Conservation (phyloP, 1,140 invertebrate genomes). For the Planococcus citri region DNA sequence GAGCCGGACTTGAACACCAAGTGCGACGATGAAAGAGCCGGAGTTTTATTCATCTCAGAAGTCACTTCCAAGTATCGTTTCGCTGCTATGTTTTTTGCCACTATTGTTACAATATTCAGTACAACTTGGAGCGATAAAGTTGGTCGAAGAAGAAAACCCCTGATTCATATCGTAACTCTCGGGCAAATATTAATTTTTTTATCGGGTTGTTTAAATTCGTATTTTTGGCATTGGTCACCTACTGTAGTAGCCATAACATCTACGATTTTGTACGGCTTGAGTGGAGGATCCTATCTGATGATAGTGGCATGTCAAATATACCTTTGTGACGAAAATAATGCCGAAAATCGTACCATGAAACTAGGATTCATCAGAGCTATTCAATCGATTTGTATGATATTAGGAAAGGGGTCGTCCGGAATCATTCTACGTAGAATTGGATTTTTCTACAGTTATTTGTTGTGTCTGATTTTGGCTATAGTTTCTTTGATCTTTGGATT, state of each 20-base stretch:
- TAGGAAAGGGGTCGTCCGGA: background rate
- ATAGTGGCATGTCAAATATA: background rate
- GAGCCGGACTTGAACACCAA: background rate
- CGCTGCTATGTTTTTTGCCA: background rate
- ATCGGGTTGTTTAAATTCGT: background rate
- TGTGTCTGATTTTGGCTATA: background rate
- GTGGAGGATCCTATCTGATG: background rate
- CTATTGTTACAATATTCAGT: conserved; percentile 25
- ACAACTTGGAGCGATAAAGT: conserved; percentile 27
- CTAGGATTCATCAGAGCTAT: conserved; percentile 32
- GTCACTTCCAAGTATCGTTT: background rate
- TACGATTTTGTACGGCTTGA: background rate
- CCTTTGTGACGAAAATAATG: conserved; percentile 29
- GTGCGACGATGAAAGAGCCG: background rate
- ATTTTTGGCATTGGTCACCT: background rate
- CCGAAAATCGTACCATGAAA: conserved; percentile 29
- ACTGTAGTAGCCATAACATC: background rate
- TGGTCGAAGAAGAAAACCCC: conserved; percentile 34
- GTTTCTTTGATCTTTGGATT: background rate
- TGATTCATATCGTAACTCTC: conserved; percentile 34
- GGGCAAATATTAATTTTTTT: conserved; percentile 20
- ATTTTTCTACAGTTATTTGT: background rate
- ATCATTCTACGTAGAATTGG: background rate
- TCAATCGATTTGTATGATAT: conserved; percentile 20
- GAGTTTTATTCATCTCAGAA: background rate